A percentile compares a stretch with the other conserved stretches of the same genome.
Evolutionary conservation across 2,113 vertebrate genomes (phyloP).

Genomic region (Aegithalos caudatus): DNA sequence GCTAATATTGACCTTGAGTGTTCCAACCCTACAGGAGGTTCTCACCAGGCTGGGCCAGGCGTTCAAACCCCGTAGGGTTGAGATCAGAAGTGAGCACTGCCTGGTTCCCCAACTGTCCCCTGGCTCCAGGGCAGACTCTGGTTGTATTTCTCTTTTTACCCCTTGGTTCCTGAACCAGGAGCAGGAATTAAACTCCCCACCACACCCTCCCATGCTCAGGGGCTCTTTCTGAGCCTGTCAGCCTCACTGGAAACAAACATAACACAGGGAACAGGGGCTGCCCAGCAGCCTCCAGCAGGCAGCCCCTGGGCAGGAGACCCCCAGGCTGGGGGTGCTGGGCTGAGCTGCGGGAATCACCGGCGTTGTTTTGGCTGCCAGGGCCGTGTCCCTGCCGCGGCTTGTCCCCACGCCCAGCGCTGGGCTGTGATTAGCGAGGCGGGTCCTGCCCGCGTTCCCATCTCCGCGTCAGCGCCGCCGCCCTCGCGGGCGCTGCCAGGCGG

Average conservation of each 20-base stretch:
- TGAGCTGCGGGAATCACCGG: not conserved
- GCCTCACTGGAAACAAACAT: not conserved
- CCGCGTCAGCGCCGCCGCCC: not conserved
- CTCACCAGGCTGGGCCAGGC: rapidly evolving
- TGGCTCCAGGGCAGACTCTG: not conserved
- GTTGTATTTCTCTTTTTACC: not conserved
- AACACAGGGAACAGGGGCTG: not conserved
- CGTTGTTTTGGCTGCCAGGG: not conserved
- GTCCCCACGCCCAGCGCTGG: not conserved
- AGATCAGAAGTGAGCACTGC: not conserved
- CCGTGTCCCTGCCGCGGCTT: not conserved
- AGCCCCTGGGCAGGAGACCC: not conserved
- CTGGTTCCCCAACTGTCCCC: rapidly evolving
- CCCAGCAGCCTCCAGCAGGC: rapidly evolving
- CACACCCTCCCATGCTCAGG: rapidly evolving
- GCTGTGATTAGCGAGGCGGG: not conserved
- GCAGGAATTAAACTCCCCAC: not conserved
- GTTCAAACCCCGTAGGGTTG: rapidly evolving
- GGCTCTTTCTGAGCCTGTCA: rapidly evolving
- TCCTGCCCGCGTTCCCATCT: not conserved
- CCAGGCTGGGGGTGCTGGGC: not conserved
- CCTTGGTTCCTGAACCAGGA: not conserved
- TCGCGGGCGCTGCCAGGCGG: not conserved
- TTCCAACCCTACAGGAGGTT: not conserved
- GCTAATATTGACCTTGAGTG: not conserved